A percentile compares a stretch with the other conserved stretches of the same genome.
Evolutionary conservation across 2,113 vertebrate species (phyloP).

Genomic region (Climacteris rufus): DNA sequence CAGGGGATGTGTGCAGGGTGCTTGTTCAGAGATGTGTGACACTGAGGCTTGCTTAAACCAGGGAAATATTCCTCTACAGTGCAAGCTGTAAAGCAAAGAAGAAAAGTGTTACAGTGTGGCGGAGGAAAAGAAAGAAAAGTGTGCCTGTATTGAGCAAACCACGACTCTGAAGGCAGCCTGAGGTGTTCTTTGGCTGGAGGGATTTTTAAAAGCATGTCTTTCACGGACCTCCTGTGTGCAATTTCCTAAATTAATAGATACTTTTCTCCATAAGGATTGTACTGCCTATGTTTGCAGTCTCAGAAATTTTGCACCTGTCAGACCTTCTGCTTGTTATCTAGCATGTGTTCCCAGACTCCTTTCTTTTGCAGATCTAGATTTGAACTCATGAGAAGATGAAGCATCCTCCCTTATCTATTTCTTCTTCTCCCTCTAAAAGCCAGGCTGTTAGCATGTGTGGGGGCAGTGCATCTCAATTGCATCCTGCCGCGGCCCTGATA

Average conservation of each 20-base stretch:
- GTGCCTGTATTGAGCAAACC: background rate
- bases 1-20: background rate
- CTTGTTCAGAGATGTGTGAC: background rate
- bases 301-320: background rate
- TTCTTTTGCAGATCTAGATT: background rate
- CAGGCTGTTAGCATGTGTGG: background rate
- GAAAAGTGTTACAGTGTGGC: background rate
- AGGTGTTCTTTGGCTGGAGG: background rate
- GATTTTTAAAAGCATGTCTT: background rate
- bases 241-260: background rate
- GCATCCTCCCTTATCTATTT: background rate
- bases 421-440: background rate
- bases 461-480: background rate
- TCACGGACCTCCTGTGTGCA: background rate
- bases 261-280: background rate
- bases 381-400: background rate
- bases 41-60: background rate
- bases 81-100: background rate
- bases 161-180: accelerated
- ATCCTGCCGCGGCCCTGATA: background rate
- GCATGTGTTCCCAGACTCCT: background rate
- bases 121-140: background rate
- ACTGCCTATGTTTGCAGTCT: background rate
- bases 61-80: background rate
- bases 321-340: background rate